Evolutionary conservation across 2,113 vertebrate genomes (phyloP), one percentile per base, ranked within the genome.

Genomic region (Channa maculata): DNA sequence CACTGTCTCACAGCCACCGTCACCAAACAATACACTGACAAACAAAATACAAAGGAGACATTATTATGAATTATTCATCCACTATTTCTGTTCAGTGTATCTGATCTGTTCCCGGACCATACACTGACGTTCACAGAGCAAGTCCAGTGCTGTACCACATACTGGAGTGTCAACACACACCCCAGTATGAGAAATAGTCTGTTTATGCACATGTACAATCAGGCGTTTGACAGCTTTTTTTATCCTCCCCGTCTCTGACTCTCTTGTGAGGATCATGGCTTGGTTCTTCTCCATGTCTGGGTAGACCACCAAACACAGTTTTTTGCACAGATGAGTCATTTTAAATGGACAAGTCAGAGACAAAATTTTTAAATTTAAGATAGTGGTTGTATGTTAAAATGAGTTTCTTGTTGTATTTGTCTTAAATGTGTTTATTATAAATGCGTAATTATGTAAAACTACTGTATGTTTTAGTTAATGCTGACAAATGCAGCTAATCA

Each of bases 261-360:
- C 38, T 48, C 11, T 51, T 67, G 43, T 33, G 45, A 13, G 24
- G 51, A 6, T 4, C 38, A 1, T 0, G 1, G 1, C 69, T 3
- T 1, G 14, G 15, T 48, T 79, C 12, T 58, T 54, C 2, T 43
- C 67, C 59, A 69, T 70, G 8, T 45, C 46, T 0, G 95, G 95
- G 77, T 95, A 95, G 13, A 96, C 96, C 3, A 95, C 95, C 43
- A 89, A 76, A 60, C 94, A 96, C 34, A 96, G 86, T 91, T 95
- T 95, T 88, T 96, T 95, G 65, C 91, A 94, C 36, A 90, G 70
- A 54, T 88, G 87, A 49, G 95, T 95, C 24, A 95, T 59, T 46
- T 80, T 75, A 69, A 90, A 95, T 96, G 87, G n/a, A 78, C 3
- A 65, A 4, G 63, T 3, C 4, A 57, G 15, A 14, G 5, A 33